These are phyloP conservation scores for Ceratina japonica DNA, from an alignment of 1,140 invertebrate species.

Conservation along the genomic window DNA sequence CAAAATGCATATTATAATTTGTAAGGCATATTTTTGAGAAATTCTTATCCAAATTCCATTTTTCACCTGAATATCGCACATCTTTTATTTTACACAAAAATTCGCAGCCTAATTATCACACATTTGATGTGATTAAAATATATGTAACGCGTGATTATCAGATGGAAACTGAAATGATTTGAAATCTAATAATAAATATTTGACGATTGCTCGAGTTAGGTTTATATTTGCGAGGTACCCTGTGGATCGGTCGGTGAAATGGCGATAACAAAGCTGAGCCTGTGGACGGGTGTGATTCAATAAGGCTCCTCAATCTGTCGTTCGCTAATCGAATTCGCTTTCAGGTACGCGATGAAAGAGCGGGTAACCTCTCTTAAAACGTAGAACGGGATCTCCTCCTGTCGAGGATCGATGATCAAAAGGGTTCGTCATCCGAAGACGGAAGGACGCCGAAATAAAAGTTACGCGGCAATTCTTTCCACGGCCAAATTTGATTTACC, in stretches of 20 bases:
- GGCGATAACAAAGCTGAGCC: slow-evolving; percentile 54
- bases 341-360: slow-evolving; percentile 12
- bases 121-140: too few relatives aligned
- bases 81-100: too few relatives aligned
- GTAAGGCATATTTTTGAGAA: too few relatives aligned
- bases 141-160: too few relatives aligned
- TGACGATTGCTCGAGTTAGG: too few relatives aligned
- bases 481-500: slow-evolving; percentile 17
- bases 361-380: slow-evolving; percentile 2
- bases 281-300: slow-evolving; percentile 57
- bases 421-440: slow-evolving; percentile 1
- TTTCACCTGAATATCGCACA: too few relatives aligned
- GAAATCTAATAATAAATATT: too few relatives aligned
- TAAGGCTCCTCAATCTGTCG: slow-evolving; percentile 59
- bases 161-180: too few relatives aligned
- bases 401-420: slow-evolving; percentile 20
- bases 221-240: too few relatives aligned
- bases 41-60: too few relatives aligned
- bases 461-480: slow-evolving; percentile 3
- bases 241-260: neutral
- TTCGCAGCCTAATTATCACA: too few relatives aligned
- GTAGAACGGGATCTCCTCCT: slow-evolving; percentile 1
- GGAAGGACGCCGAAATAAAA: slow-evolving; percentile 22
- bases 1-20: too few relatives aligned
- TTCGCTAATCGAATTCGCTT: slow-evolving; percentile 64